Conservation (phyloP, 2,113 vertebrate species). For the Gymnocephalus cernua region DNA sequence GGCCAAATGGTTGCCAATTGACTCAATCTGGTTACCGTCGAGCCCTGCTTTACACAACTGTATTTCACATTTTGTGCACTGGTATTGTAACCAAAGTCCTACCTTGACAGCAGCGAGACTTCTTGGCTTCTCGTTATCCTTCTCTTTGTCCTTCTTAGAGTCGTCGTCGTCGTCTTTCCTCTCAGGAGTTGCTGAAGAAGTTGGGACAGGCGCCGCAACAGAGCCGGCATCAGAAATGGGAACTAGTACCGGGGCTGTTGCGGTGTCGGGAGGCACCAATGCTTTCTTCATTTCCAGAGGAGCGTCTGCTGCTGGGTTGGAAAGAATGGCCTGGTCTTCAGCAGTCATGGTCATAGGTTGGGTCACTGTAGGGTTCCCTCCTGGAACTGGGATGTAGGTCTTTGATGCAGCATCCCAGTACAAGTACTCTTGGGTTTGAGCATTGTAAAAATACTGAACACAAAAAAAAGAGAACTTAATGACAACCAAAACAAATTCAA, state of each 20-base stretch:
- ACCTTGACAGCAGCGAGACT: constrained; percentile 88
- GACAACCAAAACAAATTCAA: not conserved
- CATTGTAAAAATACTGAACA: constrained; percentile 87
- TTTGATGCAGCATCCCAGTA: constrained; percentile 85
- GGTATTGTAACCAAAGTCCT: not conserved
- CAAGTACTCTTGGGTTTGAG: constrained; percentile 86
- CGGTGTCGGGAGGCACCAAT: not conserved
- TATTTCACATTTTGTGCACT: not conserved
- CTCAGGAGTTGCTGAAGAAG: constrained; percentile 47
- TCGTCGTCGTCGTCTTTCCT: constrained; percentile 80
- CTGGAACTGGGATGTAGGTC: constrained; percentile 84
- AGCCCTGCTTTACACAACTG: too few relatives aligned
- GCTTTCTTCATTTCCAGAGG: constrained; percentile 80
- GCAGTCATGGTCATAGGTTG: constrained; percentile 71
- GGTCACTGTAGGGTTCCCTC: constrained; percentile 62
- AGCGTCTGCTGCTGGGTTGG: constrained; percentile 79
- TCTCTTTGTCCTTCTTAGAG: constrained; percentile 79
- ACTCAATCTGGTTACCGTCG: too few relatives aligned
- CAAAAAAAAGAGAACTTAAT: not conserved
- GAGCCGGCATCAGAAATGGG: not conserved
- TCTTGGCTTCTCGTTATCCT: constrained; percentile 82
- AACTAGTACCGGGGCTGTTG: not conserved
- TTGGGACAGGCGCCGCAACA: constrained; percentile 9
- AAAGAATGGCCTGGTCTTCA: constrained; percentile 78
- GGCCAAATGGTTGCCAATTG: too few relatives aligned